Evolutionary conservation across 2,797 vertebrate species (phyloP).

Genomic region (Cynopterus sphinx): DNA sequence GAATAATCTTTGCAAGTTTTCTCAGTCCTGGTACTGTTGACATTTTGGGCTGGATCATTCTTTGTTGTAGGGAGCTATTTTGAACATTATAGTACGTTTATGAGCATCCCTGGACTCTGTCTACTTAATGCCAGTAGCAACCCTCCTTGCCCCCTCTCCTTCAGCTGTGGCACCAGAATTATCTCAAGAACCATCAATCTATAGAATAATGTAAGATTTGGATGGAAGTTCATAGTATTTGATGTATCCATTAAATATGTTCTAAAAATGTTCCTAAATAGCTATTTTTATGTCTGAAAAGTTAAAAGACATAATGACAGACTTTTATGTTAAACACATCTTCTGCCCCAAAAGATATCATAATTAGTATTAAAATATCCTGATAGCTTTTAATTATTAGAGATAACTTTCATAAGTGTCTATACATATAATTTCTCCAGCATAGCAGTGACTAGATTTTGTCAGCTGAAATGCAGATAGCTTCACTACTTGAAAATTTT

Average conservation of each 20-base stretch:
- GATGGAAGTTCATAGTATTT: constrained; percentile 72
- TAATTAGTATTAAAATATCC: constrained; percentile 46
- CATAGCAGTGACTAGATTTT: background rate
- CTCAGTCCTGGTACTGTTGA: background rate
- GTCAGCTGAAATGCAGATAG: background rate
- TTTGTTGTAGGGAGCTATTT: background rate
- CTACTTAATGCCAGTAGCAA: too few relatives aligned
- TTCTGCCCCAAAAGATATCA: constrained; percentile 56
- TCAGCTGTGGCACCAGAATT: background rate
- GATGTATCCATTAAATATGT: constrained; percentile 61
- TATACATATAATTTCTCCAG: background rate
- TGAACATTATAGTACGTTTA: background rate
- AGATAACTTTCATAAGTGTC: constrained; percentile 42
- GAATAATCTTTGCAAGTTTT: background rate
- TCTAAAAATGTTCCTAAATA: constrained; percentile 58
- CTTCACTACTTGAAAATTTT: constrained; percentile 38
- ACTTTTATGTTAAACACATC: constrained; percentile 68
- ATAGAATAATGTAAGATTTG: constrained; percentile 5
- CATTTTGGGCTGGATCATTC: background rate
- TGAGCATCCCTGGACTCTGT: background rate
- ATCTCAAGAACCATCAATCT: background rate
- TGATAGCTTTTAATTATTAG: constrained; percentile 60
- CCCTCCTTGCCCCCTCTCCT: too few relatives aligned
- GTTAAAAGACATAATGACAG: constrained; percentile 73
- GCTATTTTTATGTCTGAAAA: constrained; percentile 65